Base-by-base conservation (phyloP, 53 echinoderm and acorn worm genomes). In the Temnopleurus reevesii region DNA sequence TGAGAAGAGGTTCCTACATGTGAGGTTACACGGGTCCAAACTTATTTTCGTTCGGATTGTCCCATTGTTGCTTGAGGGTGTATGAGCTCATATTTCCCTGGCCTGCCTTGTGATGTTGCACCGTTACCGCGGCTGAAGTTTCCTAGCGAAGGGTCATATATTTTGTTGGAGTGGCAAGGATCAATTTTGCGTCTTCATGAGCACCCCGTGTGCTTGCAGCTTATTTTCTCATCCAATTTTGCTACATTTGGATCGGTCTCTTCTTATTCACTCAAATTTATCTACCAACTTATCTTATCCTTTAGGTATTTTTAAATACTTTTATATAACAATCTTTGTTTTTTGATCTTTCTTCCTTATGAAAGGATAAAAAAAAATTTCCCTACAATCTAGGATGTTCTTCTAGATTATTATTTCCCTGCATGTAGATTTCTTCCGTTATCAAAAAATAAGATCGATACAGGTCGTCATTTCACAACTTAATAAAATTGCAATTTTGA, bases 41-140 rank as follows among this genome's bases (percentile, higher is more conserved):
- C 25, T 49, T 46, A 30, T 47, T 8, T 80, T 80, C 80, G 27
- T 47, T 53, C 43, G 46, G 80, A 38, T 71, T 41, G 38, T 71
- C 71, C 79, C 49, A 79, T 49, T 49, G 55, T 83, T 35, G 83
- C 83, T 83, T 19, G 83, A 83, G 83, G 83, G 83, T 55, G 51
- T 55, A 83, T 83, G 47, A 36, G 54, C 53, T 83, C 83, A 83
- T 83, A 49, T 79, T 79, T 47, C 79, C 79, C 79, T 46, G 27
- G 47, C 43, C 79, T 47, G 46, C 79, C 79, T 79, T 15, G 46
- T 71, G 71, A 71, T 71, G 71, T 71, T 71, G 17, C 41, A 15
- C 38, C 71, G 71, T 71, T 71, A 18, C 17, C 19, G 71, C 71
- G 71, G 71, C 71, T 71, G 71, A 41, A 41, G 63, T 63, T 71